phyloP scores from a whole-genome alignment of 2,113 vertebrate species.

The Pycnonotus jocosus region DNA sequence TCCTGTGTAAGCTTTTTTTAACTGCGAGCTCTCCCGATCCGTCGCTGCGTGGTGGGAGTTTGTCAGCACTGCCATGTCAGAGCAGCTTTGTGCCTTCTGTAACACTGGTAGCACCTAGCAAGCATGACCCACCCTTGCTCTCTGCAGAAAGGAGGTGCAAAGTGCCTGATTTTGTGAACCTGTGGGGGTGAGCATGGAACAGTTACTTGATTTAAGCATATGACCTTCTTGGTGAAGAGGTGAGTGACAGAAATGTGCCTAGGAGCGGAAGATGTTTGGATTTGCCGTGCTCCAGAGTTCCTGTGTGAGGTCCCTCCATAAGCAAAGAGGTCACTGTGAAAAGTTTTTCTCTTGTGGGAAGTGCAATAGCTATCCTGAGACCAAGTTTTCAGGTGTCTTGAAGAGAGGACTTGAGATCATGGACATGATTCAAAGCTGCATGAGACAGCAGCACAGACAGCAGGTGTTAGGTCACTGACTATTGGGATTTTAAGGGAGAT shows the following conservation, averaged over 20 bases:
- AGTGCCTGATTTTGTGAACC: neutral
- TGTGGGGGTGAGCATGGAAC: neutral
- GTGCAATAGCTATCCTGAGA: neutral
- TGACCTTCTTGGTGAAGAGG: accelerated
- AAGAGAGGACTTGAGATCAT: neutral
- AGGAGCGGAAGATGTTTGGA: neutral
- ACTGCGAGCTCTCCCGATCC: accelerated
- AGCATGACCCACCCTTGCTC: neutral
- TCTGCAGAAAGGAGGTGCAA: neutral
- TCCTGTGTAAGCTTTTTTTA: neutral
- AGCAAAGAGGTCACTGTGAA: neutral
- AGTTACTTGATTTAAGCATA: accelerated
- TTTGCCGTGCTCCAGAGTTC: neutral
- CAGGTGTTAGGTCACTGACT: neutral
- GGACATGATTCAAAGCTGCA: neutral
- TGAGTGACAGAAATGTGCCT: accelerated
- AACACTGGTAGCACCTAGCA: neutral
- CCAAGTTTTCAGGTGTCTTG: neutral
- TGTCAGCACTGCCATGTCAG: accelerated
- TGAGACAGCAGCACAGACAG: neutral
- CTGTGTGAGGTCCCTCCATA: neutral
- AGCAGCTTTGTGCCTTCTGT: neutral
- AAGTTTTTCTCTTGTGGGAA: neutral
- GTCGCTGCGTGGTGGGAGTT: neutral
- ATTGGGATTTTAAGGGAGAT: too few relatives aligned